Evolutionary conservation across 1,140 invertebrate genomes (phyloP).

Genomic region (Acarapis woodi): DNA sequence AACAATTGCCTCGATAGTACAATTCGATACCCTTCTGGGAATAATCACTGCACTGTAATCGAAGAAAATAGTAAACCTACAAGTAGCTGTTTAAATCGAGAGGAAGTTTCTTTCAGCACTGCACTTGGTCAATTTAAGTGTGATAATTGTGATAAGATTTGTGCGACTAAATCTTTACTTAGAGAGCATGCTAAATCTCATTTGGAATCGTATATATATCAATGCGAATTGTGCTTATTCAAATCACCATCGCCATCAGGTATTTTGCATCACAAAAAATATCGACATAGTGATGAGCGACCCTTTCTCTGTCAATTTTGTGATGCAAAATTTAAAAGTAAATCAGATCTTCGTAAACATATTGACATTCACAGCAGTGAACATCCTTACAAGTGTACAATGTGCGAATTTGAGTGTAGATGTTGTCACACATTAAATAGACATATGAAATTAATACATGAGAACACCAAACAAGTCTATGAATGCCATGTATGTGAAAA

Average conservation of each 20-base stretch:
- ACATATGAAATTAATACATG: neutral
- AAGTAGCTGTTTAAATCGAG: no score
- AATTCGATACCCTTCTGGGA: no score
- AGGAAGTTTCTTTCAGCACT: no score
- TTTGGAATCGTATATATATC: conserved; percentile 40
- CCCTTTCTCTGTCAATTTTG: conserved; percentile 44
- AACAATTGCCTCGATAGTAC: no score
- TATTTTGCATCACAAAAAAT: conserved; percentile 46
- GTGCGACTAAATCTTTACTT: conserved; percentile 40
- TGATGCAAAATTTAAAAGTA: conserved; percentile 31
- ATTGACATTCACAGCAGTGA: conserved; percentile 25
- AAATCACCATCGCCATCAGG: conserved; percentile 43
- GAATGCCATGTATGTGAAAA: conserved; percentile 50
- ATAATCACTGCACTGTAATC: no score
- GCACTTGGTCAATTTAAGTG: conserved; percentile 30
- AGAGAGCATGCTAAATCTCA: conserved; percentile 53
- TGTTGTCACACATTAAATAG: conserved; percentile 4
- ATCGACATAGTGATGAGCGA: conserved; percentile 39
- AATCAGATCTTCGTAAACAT: conserved; percentile 39
- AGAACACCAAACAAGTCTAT: conserved; percentile 16
- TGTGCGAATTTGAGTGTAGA: conserved; percentile 5
- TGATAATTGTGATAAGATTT: conserved; percentile 44
- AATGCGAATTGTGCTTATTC: conserved; percentile 67
- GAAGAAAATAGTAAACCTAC: no score
- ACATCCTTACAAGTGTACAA: conserved; percentile 7